Conservation (phyloP, 2,888 invertebrate genomes). For the Diplazon laetatorius region DNA sequence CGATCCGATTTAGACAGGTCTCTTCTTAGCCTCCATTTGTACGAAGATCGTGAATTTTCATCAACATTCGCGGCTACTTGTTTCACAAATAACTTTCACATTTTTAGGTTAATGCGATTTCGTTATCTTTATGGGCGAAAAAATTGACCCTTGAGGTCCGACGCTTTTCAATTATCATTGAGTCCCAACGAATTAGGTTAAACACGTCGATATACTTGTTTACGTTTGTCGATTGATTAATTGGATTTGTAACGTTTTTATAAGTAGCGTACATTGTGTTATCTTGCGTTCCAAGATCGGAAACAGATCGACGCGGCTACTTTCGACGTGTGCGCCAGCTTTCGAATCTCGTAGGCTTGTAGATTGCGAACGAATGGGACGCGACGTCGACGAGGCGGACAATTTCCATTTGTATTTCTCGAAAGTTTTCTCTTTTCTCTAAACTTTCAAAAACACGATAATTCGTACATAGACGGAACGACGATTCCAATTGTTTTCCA, state of each 20-base stretch:
- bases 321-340: too few relatives aligned
- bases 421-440: too few relatives aligned
- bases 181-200: constrained; percentile 6
- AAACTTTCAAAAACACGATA: too few relatives aligned
- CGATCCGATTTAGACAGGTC: constrained; percentile 7
- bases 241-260: neutral
- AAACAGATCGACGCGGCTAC: too few relatives aligned
- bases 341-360: too few relatives aligned
- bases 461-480: too few relatives aligned
- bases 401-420: too few relatives aligned
- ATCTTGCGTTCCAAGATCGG: too few relatives aligned
- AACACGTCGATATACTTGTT: neutral
- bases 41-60: constrained; percentile 8
- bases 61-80: neutral
- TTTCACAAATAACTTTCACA: neutral
- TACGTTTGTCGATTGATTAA: neutral
- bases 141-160: neutral
- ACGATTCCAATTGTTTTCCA: too few relatives aligned
- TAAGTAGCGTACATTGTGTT: too few relatives aligned
- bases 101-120: neutral
- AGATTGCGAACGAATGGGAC: too few relatives aligned
- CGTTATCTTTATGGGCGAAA: neutral
- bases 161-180: neutral
- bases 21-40: constrained; percentile 18
- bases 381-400: too few relatives aligned